Conservation (phyloP, 1,140 invertebrate species). For the Rhopalosiphum maidis region DNA sequence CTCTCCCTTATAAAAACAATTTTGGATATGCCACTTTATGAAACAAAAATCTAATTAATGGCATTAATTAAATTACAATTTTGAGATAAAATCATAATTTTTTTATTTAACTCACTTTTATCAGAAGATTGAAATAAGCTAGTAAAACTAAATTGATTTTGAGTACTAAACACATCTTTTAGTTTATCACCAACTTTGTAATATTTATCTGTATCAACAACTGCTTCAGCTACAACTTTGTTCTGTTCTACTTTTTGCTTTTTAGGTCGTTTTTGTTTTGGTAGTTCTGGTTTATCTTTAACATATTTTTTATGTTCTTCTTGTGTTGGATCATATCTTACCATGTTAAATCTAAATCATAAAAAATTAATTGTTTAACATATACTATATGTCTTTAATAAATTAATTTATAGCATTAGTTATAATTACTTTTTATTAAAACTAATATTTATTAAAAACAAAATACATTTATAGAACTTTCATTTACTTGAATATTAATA, state of each 20-base stretch:
- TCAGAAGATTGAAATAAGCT: conserved; percentile 32
- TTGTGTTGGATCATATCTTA: conserved; percentile 53
- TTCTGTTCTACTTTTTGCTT: conserved; percentile 31
- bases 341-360: conserved; percentile 50
- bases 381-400: not conserved
- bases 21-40: no score
- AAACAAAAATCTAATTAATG: not conserved
- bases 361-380: not conserved
- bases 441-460: not conserved
- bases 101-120: conserved; percentile 34
- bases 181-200: conserved; percentile 47
- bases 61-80: not conserved
- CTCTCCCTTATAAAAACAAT: no score
- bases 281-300: conserved; percentile 49
- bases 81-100: not conserved
- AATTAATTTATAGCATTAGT: not conserved
- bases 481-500: not conserved
- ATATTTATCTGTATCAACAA: conserved; percentile 46
- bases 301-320: conserved; percentile 49
- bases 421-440: not conserved
- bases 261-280: conserved; percentile 45
- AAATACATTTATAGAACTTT: not conserved
- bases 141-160: conserved; percentile 47
- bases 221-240: not conserved
- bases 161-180: conserved; percentile 42